Evolutionary conservation across 2,888 invertebrate genomes (phyloP).

Genomic region (Parnassius smintheus): DNA sequence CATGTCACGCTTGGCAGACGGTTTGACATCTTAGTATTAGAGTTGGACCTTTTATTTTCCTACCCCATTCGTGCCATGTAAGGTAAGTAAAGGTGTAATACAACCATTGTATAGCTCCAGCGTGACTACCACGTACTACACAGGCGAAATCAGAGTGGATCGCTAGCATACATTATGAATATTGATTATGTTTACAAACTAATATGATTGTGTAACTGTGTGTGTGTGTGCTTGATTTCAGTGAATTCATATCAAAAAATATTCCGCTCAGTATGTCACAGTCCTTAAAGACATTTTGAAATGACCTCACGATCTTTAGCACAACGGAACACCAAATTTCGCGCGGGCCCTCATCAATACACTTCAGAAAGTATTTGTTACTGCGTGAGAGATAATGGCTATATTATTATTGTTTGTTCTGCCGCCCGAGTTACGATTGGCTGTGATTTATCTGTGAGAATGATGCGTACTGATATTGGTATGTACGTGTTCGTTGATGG

Average conservation of each 20-base stretch:
- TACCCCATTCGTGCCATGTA: no score
- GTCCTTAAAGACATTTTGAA: conserved; percentile 44
- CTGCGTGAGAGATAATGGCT: conserved; percentile 50
- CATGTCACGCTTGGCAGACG: no score
- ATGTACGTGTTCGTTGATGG: conserved; percentile 18
- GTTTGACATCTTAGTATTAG: no score
- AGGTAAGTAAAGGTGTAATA: no score
- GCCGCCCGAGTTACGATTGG: conserved; percentile 33
- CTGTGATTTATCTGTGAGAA: conserved; percentile 43
- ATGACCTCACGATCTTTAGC: conserved; percentile 53
- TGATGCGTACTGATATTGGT: conserved; percentile 28
- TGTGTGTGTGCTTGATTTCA: no score
- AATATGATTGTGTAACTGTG: no score
- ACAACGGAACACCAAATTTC: conserved; percentile 43
- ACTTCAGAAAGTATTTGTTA: conserved; percentile 52
- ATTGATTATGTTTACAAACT: no score
- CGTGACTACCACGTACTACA: no score
- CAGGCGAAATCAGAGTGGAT: no score
- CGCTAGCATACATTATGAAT: no score
- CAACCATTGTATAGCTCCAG: no score
- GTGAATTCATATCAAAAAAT: neutral
- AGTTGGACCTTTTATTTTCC: no score
- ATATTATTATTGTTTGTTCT: conserved; percentile 45
- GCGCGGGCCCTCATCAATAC: conserved; percentile 52
- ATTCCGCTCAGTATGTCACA: conserved; percentile 36